Conservation (phyloP, 2,888 invertebrate species). For the Zygogramma bicolorata region DNA sequence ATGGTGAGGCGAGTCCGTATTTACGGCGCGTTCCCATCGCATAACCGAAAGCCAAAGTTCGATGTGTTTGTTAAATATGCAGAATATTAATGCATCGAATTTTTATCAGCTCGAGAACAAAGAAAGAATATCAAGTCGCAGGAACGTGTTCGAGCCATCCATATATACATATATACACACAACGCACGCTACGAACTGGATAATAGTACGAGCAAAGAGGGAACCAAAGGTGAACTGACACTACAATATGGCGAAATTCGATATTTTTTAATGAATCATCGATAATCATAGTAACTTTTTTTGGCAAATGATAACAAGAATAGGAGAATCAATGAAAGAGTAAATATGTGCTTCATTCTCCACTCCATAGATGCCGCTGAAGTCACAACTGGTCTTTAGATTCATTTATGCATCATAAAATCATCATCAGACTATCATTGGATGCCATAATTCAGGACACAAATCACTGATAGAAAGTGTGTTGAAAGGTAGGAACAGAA, state of each 20-base stretch:
- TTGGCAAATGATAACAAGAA: no score
- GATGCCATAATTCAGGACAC: no score
- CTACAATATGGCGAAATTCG: background rate
- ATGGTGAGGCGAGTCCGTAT: background rate
- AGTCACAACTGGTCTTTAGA: no score
- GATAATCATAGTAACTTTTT: no score
- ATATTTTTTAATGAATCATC: background rate
- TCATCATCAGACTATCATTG: no score
- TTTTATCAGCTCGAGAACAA: conserved; percentile 33
- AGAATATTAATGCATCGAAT: conserved; percentile 31
- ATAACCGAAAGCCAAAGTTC: conserved; percentile 31
- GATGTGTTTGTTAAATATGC: conserved; percentile 37
- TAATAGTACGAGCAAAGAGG: background rate
- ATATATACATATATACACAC: background rate
- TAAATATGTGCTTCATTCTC: no score
- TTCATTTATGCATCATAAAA: no score
- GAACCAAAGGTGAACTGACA: no score
- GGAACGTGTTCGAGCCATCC: conserved; percentile 17
- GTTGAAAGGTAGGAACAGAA: no score
- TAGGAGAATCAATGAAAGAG: no score
- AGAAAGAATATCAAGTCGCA: conserved; percentile 37
- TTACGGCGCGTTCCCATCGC: conserved; percentile 13
- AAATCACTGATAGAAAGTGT: no score
- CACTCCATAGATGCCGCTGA: no score
- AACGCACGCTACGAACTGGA: conserved; percentile 3